Evolutionary conservation across 2,888 invertebrate genomes (phyloP).

Genomic region (Sinotaia quadrata): DNA sequence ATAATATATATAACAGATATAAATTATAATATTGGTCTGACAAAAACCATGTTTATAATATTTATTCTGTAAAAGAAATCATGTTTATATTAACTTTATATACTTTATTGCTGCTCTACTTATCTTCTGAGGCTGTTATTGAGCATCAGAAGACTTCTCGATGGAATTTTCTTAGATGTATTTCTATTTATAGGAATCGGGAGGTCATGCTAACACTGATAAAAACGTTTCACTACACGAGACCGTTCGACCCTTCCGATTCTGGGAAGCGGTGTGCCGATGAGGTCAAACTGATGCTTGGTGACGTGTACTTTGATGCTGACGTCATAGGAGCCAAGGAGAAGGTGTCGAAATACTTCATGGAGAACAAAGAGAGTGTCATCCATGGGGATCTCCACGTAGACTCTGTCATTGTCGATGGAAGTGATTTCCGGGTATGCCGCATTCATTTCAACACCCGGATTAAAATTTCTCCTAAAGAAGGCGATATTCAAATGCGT

Average conservation of each 20-base stretch:
- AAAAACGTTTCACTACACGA: constrained; percentile 10
- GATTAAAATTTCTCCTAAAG: too few relatives aligned
- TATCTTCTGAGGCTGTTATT: too few relatives aligned
- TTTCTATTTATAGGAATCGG: background rate
- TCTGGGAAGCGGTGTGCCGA: constrained; percentile 10
- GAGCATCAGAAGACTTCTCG: too few relatives aligned
- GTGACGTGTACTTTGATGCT: background rate
- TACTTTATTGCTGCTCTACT: too few relatives aligned
- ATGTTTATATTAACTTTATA: too few relatives aligned
- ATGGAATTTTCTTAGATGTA: too few relatives aligned
- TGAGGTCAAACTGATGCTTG: background rate
- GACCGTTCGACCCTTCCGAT: constrained; percentile 17
- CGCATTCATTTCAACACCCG: too few relatives aligned
- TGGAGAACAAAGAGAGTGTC: constrained; percentile 14
- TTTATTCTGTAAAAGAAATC: too few relatives aligned
- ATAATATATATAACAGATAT: too few relatives aligned
- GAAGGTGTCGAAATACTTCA: constrained; percentile 1
- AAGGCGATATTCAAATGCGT: too few relatives aligned
- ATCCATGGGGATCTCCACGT: constrained; percentile 26
- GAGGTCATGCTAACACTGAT: constrained; percentile 10
- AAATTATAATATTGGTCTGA: too few relatives aligned
- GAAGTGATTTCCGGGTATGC: constrained; percentile 15
- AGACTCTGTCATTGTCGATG: constrained; percentile 2
- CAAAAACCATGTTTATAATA: too few relatives aligned
- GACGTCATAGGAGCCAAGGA: background rate